A percentile compares a stretch with the other conserved stretches of the same genome.
These are phyloP conservation scores for Malurus leucopterus DNA, from an alignment of 2,797 vertebrate species.

Conservation along the genomic window DNA sequence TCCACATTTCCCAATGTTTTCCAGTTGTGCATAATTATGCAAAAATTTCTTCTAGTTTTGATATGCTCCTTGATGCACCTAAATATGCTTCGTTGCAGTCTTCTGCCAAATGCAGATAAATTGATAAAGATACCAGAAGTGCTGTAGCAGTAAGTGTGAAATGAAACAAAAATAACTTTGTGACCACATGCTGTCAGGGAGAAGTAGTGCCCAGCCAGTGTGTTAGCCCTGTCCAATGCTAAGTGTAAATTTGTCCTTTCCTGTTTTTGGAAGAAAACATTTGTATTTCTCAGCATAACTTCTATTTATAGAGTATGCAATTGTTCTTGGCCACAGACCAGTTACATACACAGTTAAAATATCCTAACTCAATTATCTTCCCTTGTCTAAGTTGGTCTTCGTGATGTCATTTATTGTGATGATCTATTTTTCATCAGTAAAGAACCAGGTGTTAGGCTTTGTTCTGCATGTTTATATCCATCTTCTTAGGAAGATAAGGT, in stretches of 20 bases:
- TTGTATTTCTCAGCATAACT: not conserved
- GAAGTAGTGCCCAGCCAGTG: not conserved
- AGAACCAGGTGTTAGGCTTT: not conserved
- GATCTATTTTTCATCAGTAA: not conserved
- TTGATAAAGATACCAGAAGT: not conserved
- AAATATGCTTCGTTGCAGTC: not conserved
- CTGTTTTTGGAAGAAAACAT: not conserved
- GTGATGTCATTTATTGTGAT: not conserved
- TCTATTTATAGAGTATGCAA: not conserved
- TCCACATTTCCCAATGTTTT: not conserved
- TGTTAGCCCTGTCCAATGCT: not conserved
- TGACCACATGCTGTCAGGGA: not conserved
- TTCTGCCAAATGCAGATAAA: not conserved
- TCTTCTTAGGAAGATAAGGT: not conserved
- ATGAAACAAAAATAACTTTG: not conserved
- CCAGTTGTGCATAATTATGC: not conserved
- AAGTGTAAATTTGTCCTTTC: not conserved
- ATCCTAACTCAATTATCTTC: not conserved
- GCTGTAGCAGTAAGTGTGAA: not conserved
- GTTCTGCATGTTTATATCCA: not conserved
- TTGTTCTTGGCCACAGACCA: not conserved
- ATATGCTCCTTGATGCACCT: not conserved
- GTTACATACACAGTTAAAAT: not conserved
- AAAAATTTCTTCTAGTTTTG: not conserved
- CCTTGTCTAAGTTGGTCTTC: not conserved